Evolutionary conservation across 2,797 vertebrate genomes (phyloP), one percentile per base, ranked within the genome.

Genomic region (Tarsius wallacei): DNA sequence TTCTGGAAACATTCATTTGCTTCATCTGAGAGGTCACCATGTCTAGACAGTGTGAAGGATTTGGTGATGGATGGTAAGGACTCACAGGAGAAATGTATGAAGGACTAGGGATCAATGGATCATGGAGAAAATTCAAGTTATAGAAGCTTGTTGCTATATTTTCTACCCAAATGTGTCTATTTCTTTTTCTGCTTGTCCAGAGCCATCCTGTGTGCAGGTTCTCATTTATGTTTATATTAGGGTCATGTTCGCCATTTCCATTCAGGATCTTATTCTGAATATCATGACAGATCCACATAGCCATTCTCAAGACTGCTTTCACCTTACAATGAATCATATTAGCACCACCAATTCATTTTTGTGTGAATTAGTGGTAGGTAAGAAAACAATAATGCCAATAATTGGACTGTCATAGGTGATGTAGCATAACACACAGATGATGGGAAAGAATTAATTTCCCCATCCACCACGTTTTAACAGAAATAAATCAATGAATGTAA

Each of bases 251-350:
- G 2, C 13, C 4, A 10, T 42, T 6, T 31, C 31, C 73, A 14
- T 10, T 42, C 81, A 5, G 49, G 66, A 24, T 11, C 31, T 16
- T 47, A 9, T 28, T 2, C 57, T 6, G 49, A 66, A 4, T 19
- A 21, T 2, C 7, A 31, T 36, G 10, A 17, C 0, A 19, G 36
- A 2, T 28, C 19, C 66, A 5, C 7, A 4, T 0, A 14, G 16
- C 26, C 22, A 2, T 21, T 22, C 53, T 7, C 14, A 3, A 42
- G 7, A 21, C 24, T 0, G 16, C 55, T 26, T 11, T 71, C 57
- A 7, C 1, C 26, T 26, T 42, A 11, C n/a, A 47, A 47, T 42
- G 61, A 53, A 14, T 28, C 49, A 13, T 12, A 0, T 13, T 66
- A 15, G 59, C 9, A 21, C 36, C 36, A 16, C 16, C 6, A 36